phyloP scores from a whole-genome alignment of 2,888 invertebrate species.

The Dolomedes plantarius region DNA sequence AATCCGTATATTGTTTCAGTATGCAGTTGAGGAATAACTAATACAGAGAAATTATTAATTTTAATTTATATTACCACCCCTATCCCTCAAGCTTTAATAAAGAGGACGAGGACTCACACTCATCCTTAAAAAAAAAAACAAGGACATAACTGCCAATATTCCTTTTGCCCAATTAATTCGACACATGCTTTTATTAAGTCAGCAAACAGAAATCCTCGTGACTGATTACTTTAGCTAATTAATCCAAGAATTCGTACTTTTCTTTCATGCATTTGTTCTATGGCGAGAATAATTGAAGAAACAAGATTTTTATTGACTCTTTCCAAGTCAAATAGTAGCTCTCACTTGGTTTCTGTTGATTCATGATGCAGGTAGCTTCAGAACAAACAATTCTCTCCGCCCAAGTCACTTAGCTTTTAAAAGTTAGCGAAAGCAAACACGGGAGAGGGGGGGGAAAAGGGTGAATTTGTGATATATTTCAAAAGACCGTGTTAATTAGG shows the following conservation, averaged over 20 bases:
- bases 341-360: background rate
- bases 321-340: background rate
- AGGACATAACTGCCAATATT: background rate
- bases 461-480: background rate
- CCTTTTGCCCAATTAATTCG: constrained; percentile 58
- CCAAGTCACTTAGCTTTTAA: constrained; percentile 9
- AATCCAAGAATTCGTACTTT: constrained; percentile 32
- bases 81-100: too few species aligned
- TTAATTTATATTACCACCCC: too few species aligned
- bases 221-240: constrained; percentile 60
- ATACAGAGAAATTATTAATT: too few species aligned
- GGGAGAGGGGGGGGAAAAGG: background rate
- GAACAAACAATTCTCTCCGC: background rate
- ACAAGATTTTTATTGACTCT: constrained; percentile 12
- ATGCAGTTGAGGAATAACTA: too few species aligned
- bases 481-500: background rate
- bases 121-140: background rate
- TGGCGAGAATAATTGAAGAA: background rate
- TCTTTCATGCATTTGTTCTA: constrained; percentile 14
- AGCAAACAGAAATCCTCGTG: constrained; percentile 54
- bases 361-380: background rate
- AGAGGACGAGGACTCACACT: too few species aligned
- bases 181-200: constrained; percentile 52
- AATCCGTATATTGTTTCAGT: too few species aligned
- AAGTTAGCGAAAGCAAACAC: background rate